Conservation (phyloP, 2,888 invertebrate species). For the Eilema griseolum region DNA sequence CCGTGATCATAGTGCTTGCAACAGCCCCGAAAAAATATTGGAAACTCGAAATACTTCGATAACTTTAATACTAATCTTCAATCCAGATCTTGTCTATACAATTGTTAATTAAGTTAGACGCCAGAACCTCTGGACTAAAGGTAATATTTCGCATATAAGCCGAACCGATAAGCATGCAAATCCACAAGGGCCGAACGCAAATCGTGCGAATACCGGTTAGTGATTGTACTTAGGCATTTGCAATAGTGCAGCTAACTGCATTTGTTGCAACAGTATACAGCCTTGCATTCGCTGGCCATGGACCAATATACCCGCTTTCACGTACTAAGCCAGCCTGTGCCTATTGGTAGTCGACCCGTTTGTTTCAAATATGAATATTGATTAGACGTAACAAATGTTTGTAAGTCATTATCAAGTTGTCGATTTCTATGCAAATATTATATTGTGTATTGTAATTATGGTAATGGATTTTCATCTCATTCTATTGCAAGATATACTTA, state of each 20-base stretch:
- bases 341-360: slow-evolving; percentile 39
- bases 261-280: slow-evolving; percentile 79
- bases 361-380: slow-evolving; percentile 40
- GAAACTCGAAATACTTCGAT: too few relatives aligned
- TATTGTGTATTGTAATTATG: neutral
- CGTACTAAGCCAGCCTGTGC: slow-evolving; percentile 58
- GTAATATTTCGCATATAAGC: slow-evolving; percentile 47
- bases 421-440: slow-evolving; percentile 29
- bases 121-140: slow-evolving; percentile 29
- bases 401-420: slow-evolving; percentile 39
- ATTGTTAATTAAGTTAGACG: slow-evolving; percentile 39
- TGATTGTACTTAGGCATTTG: slow-evolving; percentile 65
- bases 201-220: slow-evolving; percentile 62
- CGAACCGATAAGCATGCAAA: slow-evolving; percentile 60
- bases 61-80: too few relatives aligned
- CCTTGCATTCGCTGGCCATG: slow-evolving; percentile 86
- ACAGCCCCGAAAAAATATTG: too few relatives aligned
- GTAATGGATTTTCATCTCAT: neutral
- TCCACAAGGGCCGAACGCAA: slow-evolving; percentile 53
- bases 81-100: slow-evolving; percentile 29
- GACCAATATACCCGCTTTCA: slow-evolving; percentile 83
- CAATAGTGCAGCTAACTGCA: slow-evolving; percentile 76
- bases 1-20: too few relatives aligned
- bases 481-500: too few relatives aligned
- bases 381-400: slow-evolving; percentile 38